These are phyloP conservation scores for Nephrotoma guestfalica DNA, from an alignment of 2,888 invertebrate genomes.

Conservation along the genomic window DNA sequence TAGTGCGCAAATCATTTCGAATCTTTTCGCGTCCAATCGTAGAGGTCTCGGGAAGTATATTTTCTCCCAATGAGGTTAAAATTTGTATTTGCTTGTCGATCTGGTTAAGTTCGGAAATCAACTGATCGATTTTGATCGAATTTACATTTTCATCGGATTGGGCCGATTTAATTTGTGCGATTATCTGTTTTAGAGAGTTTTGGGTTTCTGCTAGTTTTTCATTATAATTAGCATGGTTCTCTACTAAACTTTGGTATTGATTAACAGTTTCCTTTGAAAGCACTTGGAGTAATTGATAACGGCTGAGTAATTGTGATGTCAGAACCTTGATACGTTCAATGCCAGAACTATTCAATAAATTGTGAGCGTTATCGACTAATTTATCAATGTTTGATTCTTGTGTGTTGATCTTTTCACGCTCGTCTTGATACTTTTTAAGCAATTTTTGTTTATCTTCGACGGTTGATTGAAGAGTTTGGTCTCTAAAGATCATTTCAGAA, in stretches of 20 bases:
- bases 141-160: background rate
- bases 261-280: conserved; percentile 75
- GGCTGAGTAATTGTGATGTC: conserved; percentile 77
- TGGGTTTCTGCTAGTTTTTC: conserved; percentile 60
- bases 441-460: conserved; percentile 67
- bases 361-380: conserved; percentile 81
- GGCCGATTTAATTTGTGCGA: conserved; percentile 42
- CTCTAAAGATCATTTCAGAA: conserved; percentile 70
- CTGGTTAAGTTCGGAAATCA: conserved; percentile 67
- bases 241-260: conserved; percentile 68
- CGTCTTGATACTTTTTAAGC: conserved; percentile 52
- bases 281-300: conserved; percentile 66
- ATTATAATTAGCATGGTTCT: conserved; percentile 66
- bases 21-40: conserved; percentile 80
- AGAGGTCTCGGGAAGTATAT: conserved; percentile 83
- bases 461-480: conserved; percentile 69
- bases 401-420: conserved; percentile 58
- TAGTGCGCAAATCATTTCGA: conserved; percentile 64
- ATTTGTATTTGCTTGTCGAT: conserved; percentile 65
- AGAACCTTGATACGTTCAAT: conserved; percentile 75
- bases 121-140: conserved; percentile 11
- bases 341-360: conserved; percentile 66
- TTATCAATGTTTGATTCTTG: conserved; percentile 77
- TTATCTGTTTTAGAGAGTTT: conserved; percentile 63
- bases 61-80: conserved; percentile 66